Conservation (phyloP, 2,888 invertebrate species). For the Mythimna lalbum region DNA sequence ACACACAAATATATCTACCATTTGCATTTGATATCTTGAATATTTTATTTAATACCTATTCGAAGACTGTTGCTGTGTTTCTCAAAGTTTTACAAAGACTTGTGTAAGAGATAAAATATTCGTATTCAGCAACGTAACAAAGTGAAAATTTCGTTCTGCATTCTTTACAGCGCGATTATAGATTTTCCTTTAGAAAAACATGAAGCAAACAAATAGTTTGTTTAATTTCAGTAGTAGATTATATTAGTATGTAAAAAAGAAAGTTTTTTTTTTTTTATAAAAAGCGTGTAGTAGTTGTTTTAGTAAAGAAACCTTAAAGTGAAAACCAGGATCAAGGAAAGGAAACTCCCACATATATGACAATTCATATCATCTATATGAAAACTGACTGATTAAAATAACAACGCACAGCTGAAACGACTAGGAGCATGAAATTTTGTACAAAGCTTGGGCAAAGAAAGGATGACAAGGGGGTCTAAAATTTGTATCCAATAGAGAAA, state of each 20-base stretch:
- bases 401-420: too few relatives aligned
- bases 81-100: constrained; percentile 9
- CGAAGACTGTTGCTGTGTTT: constrained; percentile 7
- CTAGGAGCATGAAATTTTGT: too few relatives aligned
- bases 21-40: constrained; percentile 15
- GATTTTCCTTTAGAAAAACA: not conserved
- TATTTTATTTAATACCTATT: too few relatives aligned
- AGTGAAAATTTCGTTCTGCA: constrained; percentile 11
- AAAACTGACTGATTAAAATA: too few relatives aligned
- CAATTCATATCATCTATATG: not conserved
- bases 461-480: too few relatives aligned
- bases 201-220: constrained; percentile 13
- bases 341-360: not conserved
- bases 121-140: constrained; percentile 9
- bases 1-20: constrained; percentile 25
- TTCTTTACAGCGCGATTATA: constrained; percentile 2
- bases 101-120: not conserved
- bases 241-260: not conserved
- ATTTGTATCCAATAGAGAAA: not conserved
- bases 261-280: not conserved
- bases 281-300: not conserved
- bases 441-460: too few relatives aligned
- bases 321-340: not conserved
- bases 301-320: not conserved
- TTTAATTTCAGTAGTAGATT: not conserved